Evolutionary conservation across 2,113 vertebrate species (phyloP), one percentile per base, ranked within the genome.

Genomic region (Scartelaos histophorus): DNA sequence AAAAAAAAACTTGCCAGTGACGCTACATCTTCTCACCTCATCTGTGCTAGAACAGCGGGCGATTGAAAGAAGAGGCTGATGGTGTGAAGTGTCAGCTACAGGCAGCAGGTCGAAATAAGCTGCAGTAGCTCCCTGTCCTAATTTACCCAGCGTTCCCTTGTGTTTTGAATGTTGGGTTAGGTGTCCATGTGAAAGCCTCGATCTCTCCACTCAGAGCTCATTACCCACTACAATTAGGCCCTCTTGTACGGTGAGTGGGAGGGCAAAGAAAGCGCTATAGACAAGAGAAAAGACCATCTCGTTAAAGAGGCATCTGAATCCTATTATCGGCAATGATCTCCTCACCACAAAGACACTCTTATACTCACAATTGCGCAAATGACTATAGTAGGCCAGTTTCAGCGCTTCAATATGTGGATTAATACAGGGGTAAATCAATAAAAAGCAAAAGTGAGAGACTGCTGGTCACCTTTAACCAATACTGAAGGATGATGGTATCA

Each of bases 31-130:
- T 66, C 38, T 77, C 76, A 76, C 77, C 68, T 81, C 61, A 17
- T 71, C 67, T 71, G 75, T 73, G 80, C 80, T 21, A 13, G 54
- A 76, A 58, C 61, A 61, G 79, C 25, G 67, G 29, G 46, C 67
- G 29, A 75, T 46, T 67, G 22, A 46, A 47, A 6, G 46, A 61
- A 22, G 4, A 1, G 56, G 47, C 19, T 66, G 79, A 61, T 43
- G 35, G 54, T 70, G 78, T 64, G 13, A 81, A 68, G 77, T 78
- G 73, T 74, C 71, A 24, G 70, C 56, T 75, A 76, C 82, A 84
- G 58, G 70, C 79, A 82, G 71, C 73, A 70, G 66, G 78, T 53
- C 54, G 62, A 85, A 84, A 85, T 73, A 77, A 85, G 82, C 85
- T 82, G 82, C 80, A 80, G 13, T 82, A 69, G 79, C 66, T 79